These are phyloP conservation scores for Drosophila leonis DNA, from an alignment of 2,888 invertebrate genomes.

Conservation along the genomic window DNA sequence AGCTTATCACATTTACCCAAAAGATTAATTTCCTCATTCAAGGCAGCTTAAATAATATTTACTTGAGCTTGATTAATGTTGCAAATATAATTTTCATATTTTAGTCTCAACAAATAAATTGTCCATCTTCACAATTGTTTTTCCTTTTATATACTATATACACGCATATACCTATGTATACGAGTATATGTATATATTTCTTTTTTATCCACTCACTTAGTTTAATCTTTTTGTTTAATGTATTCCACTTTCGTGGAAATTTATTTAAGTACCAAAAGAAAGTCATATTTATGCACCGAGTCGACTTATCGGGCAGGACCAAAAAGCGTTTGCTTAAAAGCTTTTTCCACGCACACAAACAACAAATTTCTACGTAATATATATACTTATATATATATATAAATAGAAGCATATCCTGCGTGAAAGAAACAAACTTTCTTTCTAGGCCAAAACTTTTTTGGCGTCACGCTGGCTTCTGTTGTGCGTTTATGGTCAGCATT, in stretches of 20 bases:
- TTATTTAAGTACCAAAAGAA: conserved; percentile 34
- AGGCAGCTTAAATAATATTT: conserved; percentile 7
- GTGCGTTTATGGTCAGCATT: conserved; percentile 58
- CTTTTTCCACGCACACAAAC: conserved; percentile 35
- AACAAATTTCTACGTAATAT: neutral
- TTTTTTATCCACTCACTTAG: conserved; percentile 61
- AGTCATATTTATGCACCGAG: conserved; percentile 59
- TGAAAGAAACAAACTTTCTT: conserved; percentile 9
- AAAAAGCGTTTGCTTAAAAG: conserved; percentile 55
- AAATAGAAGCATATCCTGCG: conserved; percentile 37
- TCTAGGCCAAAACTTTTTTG: conserved; percentile 21
- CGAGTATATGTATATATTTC: neutral
- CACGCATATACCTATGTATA: neutral
- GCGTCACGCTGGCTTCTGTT: conserved; percentile 53
- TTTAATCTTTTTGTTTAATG: conserved; percentile 72
- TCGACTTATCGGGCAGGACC: conserved; percentile 39
- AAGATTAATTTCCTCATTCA: neutral
- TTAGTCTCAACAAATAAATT: neutral
- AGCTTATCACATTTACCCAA: no score
- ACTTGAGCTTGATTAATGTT: conserved; percentile 34
- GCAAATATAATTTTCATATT: conserved; percentile 8
- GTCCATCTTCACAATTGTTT: conserved; percentile 3
- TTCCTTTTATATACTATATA: neutral
- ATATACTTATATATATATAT: neutral
- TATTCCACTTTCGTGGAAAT: conserved; percentile 56